phyloP scores from a whole-genome alignment of 2,113 vertebrate species.

The Pterocles gutturalis region DNA sequence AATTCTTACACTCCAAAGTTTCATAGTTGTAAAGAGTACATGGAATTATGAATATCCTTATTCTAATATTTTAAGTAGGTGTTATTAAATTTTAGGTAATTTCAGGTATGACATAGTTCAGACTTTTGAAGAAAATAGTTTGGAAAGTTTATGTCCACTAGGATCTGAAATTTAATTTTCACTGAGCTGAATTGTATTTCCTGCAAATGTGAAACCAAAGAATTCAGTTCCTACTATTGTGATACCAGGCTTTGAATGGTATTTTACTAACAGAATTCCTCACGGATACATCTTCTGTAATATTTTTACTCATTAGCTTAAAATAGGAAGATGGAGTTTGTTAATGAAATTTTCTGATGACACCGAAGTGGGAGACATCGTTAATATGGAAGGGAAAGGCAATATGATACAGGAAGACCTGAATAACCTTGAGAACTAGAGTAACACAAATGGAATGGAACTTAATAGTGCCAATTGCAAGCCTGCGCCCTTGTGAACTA shows the following conservation, averaged over 20 bases:
- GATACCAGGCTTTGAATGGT: background rate
- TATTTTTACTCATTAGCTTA: constrained; percentile 32
- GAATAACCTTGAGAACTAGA: constrained; percentile 23
- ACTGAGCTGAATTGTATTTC: background rate
- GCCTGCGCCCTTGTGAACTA: constrained; percentile 2
- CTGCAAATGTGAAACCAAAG: background rate
- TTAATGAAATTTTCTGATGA: constrained; percentile 52
- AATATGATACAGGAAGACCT: constrained; percentile 11
- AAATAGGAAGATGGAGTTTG: background rate
- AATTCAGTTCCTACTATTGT: background rate
- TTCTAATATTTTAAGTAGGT: background rate
- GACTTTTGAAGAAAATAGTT: background rate
- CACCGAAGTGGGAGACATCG: background rate
- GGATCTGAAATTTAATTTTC: background rate
- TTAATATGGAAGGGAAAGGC: constrained; percentile 27
- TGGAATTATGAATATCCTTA: background rate
- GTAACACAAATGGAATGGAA: constrained; percentile 14
- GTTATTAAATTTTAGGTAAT: background rate
- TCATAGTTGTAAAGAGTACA: background rate
- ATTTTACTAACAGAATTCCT: background rate
- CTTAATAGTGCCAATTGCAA: constrained; percentile 28
- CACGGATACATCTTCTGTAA: background rate
- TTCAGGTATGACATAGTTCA: background rate
- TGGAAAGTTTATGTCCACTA: background rate
- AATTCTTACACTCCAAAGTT: background rate